Base-by-base conservation (phyloP, 1,140 invertebrate genomes). In the Zaprionus camerounensis region DNA sequence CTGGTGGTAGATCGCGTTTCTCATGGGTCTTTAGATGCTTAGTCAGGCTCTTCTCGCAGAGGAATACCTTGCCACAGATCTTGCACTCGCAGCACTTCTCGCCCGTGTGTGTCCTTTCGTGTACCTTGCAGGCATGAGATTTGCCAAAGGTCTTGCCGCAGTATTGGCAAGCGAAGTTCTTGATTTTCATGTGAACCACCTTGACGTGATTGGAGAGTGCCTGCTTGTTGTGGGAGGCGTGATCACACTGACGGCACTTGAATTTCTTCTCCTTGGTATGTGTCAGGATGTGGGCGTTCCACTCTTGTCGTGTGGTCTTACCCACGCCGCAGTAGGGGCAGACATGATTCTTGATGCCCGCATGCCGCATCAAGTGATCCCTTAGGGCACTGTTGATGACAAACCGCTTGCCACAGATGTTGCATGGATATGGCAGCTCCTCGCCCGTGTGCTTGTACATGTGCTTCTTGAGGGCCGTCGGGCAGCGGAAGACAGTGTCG, bases 381-480 rank as follows among this genome's bases (percentile, higher is more conserved):
- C 91, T 71, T 11, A 92, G 76, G 17, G 82, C 85, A 38, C 85
- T 90, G 51, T 92, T 92, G 9, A 91, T 91, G 5, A 91, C 82
- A 56, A 92, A 92, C n/a, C 87, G 73, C 44, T 92, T 92, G 62
- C 94, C 94, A 78, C 94, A 95, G 1, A 94, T 94, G 61, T 94
- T 94, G 81, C 94, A 95, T 0, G 94, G 93, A 64, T 94, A 94
- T 2, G 94, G 94, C 55, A 94, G 93, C 82, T 94, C 94, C 26
- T 94, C 94, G 11, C 94, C 94, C 55, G 86, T 90, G 70, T 95
- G 94, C 26, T 94, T 94, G 55, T 94, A 94, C 68, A 94, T 94
- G 71, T 94, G 94, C 70, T 94, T 92, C 64, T 92, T 92, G n/a
- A 92, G 78, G 2, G 91, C 91, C 56, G 87, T 92, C 34, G 88